Conservation (phyloP, 2,888 invertebrate genomes). For the Coleophora flavipennella region DNA sequence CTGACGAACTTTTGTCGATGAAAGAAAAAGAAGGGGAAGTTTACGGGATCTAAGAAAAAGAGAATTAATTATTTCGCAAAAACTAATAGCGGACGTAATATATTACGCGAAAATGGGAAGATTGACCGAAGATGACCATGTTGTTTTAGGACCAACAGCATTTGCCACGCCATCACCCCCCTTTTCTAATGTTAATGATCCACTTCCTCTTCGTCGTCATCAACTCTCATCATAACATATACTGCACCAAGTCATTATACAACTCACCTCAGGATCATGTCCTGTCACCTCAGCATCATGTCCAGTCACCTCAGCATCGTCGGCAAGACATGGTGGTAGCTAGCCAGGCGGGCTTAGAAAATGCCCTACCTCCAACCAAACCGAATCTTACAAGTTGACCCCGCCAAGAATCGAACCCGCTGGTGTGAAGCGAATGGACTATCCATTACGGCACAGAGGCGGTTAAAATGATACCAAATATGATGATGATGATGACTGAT, state of each 20-base stretch:
- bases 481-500: too few relatives aligned
- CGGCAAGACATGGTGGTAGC: too few relatives aligned
- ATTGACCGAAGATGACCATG: neutral
- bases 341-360: neutral
- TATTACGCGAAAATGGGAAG: neutral
- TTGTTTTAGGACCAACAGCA: neutral
- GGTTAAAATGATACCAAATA: too few relatives aligned
- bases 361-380: too few relatives aligned
- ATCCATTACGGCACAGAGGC: too few relatives aligned
- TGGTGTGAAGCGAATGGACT: too few relatives aligned
- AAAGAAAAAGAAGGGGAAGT: neutral
- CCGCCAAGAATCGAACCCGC: too few relatives aligned
- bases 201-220: neutral
- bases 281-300: neutral
- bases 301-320: neutral
- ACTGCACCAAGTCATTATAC: neutral
- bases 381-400: too few relatives aligned
- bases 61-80: constrained; percentile 1
- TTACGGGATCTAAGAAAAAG: neutral
- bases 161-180: neutral
- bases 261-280: neutral
- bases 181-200: neutral
- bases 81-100: constrained; percentile 1
- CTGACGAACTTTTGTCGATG: neutral
- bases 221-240: neutral